Evolutionary conservation across 2,888 invertebrate genomes (phyloP).

Genomic region (Crematogaster levior): DNA sequence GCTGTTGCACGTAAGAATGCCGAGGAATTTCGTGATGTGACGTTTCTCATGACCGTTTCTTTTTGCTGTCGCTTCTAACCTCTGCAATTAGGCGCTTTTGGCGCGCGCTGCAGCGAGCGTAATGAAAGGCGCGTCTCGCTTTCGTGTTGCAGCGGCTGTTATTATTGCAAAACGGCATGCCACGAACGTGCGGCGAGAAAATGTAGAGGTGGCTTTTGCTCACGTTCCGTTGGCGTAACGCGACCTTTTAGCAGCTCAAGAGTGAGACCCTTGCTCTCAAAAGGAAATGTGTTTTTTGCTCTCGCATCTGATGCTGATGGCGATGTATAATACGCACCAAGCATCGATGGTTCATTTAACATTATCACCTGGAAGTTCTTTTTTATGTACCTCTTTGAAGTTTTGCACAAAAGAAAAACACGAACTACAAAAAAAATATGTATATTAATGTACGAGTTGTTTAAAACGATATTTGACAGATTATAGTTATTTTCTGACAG

Average conservation of each 20-base stretch:
- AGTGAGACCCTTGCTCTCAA: slow-evolving; percentile 20
- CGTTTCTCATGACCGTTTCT: not conserved
- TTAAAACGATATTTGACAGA: not conserved
- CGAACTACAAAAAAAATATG: not conserved
- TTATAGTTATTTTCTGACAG: not conserved
- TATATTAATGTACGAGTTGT: not conserved
- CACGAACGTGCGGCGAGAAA: slow-evolving; percentile 36
- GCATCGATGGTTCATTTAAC: not conserved
- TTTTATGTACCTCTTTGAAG: not conserved
- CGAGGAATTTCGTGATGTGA: slow-evolving; percentile 1
- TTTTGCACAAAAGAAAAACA: not conserved
- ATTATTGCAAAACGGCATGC: slow-evolving; percentile 39
- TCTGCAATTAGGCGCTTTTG: slow-evolving; percentile 46
- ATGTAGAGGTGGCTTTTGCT: slow-evolving; percentile 18
- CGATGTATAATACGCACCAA: not conserved
- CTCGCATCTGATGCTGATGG: not conserved
- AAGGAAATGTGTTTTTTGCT: not conserved
- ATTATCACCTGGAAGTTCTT: not conserved
- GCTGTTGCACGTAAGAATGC: not conserved
- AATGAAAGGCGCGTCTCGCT: slow-evolving; percentile 34
- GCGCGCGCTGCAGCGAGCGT: slow-evolving; percentile 12
- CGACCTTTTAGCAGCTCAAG: slow-evolving; percentile 30
- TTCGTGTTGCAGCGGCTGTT: slow-evolving; percentile 31
- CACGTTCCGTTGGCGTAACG: slow-evolving; percentile 22
- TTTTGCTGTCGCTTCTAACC: slow-evolving; percentile 27